Evolutionary conservation across 2,113 vertebrate species (phyloP).

Genomic region (Pyxicephalus adspersus): DNA sequence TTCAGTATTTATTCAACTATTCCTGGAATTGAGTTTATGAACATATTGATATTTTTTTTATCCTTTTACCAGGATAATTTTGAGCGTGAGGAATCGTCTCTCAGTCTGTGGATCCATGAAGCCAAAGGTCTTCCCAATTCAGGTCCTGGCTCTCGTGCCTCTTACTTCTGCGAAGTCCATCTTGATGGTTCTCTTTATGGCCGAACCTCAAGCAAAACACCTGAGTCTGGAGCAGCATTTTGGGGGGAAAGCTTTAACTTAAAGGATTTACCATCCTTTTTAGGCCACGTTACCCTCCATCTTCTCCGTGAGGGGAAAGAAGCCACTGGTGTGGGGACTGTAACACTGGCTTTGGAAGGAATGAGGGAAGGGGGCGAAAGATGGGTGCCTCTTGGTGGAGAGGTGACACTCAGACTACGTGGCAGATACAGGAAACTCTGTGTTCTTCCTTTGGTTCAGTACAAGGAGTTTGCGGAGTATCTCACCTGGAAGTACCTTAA

Average conservation of each 20-base stretch:
- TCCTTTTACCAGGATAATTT: constrained; percentile 78
- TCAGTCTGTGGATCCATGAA: constrained; percentile 91
- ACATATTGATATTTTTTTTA: neutral
- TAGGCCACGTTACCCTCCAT: constrained; percentile 77
- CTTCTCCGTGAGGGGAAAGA: constrained; percentile 77
- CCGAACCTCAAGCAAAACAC: constrained; percentile 77
- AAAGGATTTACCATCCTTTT: constrained; percentile 77
- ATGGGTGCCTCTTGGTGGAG: constrained; percentile 77
- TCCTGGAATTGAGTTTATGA: neutral
- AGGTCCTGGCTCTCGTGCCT: constrained; percentile 70
- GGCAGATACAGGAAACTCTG: constrained; percentile 81
- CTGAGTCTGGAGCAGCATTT: constrained; percentile 68
- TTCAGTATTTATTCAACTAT: neutral
- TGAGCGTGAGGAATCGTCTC: constrained; percentile 82
- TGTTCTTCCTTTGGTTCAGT: constrained; percentile 87
- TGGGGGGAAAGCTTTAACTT: constrained; percentile 88
- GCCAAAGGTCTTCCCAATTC: constrained; percentile 83
- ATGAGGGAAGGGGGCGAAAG: constrained; percentile 71
- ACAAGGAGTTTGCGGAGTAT: constrained; percentile 93
- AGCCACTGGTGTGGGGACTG: constrained; percentile 72
- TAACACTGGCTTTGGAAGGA: constrained; percentile 47
- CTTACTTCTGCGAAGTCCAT: constrained; percentile 84
- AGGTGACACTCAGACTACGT: constrained; percentile 73
- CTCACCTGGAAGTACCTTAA: constrained; percentile 85
- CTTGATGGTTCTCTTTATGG: constrained; percentile 85